Evolutionary conservation across 2,797 vertebrate genomes (phyloP), one percentile per base, ranked within the genome.

Genomic region (Meda fulgida): DNA sequence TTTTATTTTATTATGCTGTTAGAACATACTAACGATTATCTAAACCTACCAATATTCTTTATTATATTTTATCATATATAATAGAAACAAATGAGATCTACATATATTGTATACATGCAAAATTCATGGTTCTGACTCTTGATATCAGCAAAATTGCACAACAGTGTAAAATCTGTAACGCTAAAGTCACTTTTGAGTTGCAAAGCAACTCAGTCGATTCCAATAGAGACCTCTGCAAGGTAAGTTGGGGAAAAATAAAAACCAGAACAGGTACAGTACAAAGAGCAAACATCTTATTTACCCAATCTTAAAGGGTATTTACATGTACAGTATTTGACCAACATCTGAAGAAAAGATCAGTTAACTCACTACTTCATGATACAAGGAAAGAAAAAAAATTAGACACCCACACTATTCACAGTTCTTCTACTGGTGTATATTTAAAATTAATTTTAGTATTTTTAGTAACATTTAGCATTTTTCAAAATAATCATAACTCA

Each of bases 1-100:
- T 48, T 87, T 88, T 86, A 90, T 90, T 89, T 89, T 66, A 87
- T 88, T 75, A 75, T 81, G 48, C 38, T 82, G 40, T 84, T 79
- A 78, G 75, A 80, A 82, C 80, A 87, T 72, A 81, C 84, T 83
- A 87, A 18, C 16, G 5, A 5, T 48, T 18, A 48, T 72, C 88
- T 89, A 88, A 70, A 81, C 43, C 82, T 88, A 89, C 48, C 60
- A 78, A n/a, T 87, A 78, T 65, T 70, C 34, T 87, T 77, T 84
- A 84, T 31, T 80, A 84, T 87, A 87, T 83, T 84, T 84, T 51
- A 88, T 87, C 67, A 84, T 81, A 79, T 85, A 83, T 72, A 82
- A 77, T 63, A 29, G 19, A 82, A 76, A 84, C 69, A 83, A 84
- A 85, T 1, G 1, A 66, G 81, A 73, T 66, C 81, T 75, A 66